These are phyloP conservation scores for Xanthia togata DNA, from an alignment of 2,888 invertebrate genomes.

Conservation along the genomic window DNA sequence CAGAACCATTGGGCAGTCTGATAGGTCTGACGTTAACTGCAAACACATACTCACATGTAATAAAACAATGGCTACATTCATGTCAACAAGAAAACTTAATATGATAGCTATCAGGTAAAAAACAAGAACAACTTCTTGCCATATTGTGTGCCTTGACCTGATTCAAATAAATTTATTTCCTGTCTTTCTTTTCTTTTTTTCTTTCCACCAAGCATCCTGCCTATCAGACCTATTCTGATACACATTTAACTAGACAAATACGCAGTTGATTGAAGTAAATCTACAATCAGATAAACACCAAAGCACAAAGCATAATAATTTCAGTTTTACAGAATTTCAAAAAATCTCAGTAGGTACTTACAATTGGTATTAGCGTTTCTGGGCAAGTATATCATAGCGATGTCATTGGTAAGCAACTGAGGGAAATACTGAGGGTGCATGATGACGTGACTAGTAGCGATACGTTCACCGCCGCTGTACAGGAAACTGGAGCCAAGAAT, in stretches of 20 bases:
- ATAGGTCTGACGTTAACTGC: constrained; percentile 74
- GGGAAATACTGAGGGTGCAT: constrained; percentile 74
- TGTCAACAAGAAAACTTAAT: background rate
- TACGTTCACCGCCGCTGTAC: constrained; percentile 75
- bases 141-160: too few relatives aligned
- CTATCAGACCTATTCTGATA: background rate
- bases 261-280: too few relatives aligned
- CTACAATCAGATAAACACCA: background rate
- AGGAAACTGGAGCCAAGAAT: constrained; percentile 76
- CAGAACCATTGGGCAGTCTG: constrained; percentile 67
- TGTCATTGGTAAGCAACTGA: constrained; percentile 70
- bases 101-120: background rate
- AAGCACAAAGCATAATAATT: background rate
- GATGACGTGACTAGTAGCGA: constrained; percentile 70
- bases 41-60: constrained; percentile 46
- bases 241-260: background rate
- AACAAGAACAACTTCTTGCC: background rate
- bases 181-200: too few relatives aligned
- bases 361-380: constrained; percentile 64
- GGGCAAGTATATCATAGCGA: constrained; percentile 78
- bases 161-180: too few relatives aligned
- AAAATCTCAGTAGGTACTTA: constrained; percentile 57
- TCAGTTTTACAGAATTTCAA: background rate
- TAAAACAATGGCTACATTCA: background rate
- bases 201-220: background rate